Percentiles rank a stretch among this genome's conserved stretches.
phyloP scores from a whole-genome alignment of 1,140 invertebrate genomes.

The Drosophila santomea region DNA sequence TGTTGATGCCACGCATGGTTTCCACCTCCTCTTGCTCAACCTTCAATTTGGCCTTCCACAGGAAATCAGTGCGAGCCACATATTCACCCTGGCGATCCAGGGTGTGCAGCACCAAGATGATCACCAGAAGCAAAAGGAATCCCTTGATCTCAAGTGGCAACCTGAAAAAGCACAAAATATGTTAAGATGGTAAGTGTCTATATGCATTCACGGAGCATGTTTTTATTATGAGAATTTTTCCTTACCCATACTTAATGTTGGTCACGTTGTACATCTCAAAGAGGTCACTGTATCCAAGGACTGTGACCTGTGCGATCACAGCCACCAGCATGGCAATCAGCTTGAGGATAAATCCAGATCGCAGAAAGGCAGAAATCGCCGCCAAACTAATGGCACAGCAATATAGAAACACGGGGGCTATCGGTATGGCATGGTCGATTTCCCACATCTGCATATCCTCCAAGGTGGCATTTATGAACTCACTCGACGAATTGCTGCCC shows the following conservation, averaged over 20 bases:
- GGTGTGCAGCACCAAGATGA: conserved; percentile 90
- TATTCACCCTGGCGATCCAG: conserved; percentile 94
- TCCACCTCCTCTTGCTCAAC: conserved; percentile 97
- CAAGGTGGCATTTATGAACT: conserved; percentile 24
- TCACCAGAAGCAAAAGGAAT: conserved; percentile 87
- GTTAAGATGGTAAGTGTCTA: background rate
- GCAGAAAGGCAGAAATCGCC: conserved; percentile 92
- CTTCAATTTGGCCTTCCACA: conserved; percentile 96
- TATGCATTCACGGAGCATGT: no score
- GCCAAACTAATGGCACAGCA: conserved; percentile 91
- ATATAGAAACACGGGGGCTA: conserved; percentile 89
- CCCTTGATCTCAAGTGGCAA: conserved; percentile 89
- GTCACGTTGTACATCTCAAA: conserved; percentile 87
- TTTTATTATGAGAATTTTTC: no score
- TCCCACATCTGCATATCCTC: conserved; percentile 38
- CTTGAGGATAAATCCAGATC: conserved; percentile 93
- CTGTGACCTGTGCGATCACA: conserved; percentile 87
- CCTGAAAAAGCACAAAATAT: conserved; percentile 52
- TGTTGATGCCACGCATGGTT: conserved; percentile 97
- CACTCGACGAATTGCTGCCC: conserved; percentile 25
- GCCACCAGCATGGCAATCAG: conserved; percentile 90
- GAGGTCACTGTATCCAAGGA: conserved; percentile 87
- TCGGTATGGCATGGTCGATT: conserved; percentile 52
- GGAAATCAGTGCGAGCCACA: conserved; percentile 93
- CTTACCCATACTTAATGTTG: conserved; percentile 85